These are phyloP conservation scores for Nycticryphes semicollaris DNA, from an alignment of 2,113 vertebrate genomes.

Conservation along the genomic window DNA sequence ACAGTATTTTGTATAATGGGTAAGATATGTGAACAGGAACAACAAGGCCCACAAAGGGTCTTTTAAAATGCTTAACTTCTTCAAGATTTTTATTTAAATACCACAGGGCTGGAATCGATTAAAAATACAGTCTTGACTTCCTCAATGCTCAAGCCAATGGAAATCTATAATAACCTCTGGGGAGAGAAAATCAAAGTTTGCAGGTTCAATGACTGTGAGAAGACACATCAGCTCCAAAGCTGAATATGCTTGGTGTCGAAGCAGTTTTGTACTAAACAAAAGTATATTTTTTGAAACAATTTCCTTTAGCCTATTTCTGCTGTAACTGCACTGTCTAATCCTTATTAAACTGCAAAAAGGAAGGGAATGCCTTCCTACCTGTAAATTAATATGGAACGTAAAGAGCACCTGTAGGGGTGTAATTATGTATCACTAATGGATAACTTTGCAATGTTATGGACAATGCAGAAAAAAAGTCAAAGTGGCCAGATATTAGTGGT, in stretches of 20 bases:
- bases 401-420: neutral
- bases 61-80: neutral
- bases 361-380: neutral
- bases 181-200: slow-evolving; percentile 12
- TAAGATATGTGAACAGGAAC: neutral
- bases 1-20: neutral
- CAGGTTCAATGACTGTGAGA: neutral
- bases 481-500: neutral
- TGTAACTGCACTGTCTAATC: neutral
- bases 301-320: neutral
- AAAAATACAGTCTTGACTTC: slow-evolving; percentile 15
- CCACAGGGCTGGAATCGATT: neutral
- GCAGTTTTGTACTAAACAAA: neutral
- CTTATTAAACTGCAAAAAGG: neutral
- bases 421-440: neutral
- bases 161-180: slow-evolving; percentile 18
- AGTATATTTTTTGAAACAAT: neutral
- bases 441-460: neutral
- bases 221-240: neutral
- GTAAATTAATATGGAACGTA: neutral
- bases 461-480: neutral
- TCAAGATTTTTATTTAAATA: slow-evolving; percentile 1
- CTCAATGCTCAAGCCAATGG: neutral
- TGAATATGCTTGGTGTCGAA: neutral
- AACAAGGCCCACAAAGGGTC: neutral